Evolutionary conservation across 2,113 vertebrate genomes (phyloP), one percentile per base, ranked within the genome.

Genomic region (Sceloporus tristichus): DNA sequence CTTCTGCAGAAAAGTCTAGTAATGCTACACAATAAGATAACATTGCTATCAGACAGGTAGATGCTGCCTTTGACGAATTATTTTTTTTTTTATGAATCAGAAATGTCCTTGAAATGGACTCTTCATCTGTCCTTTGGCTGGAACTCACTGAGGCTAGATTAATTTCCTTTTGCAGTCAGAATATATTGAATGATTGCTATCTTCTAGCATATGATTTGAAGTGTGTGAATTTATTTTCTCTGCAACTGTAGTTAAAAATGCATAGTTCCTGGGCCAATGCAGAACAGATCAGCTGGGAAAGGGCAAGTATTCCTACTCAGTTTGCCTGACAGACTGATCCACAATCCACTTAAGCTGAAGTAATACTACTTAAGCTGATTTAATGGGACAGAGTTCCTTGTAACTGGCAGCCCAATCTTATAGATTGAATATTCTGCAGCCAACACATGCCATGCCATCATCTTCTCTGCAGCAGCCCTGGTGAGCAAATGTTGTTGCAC

Each of bases 231-330:
- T 54, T 81, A 68, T 88, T 85, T 88, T 85, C 0, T 27, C 25
- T 3, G 82, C 2, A 16, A 2, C 0, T 0, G 0, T 38, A 59
- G 2, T 87, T 1, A 0, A 79, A 38, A 79, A 42, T n/a, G 9
- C n/a, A 78, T 0, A 14, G 84, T 4, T 21, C 16, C 9, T 0
- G 25, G 59, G 0, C 21, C 10, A 21, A 25, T 13, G n/a, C 34
- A 71, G 65, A 34, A 8, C 0, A 0, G 40, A 16, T 34, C 65
- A 0, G 0, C 7, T 19, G 29, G 10, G 84, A 0, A 16, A 0
- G 21, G 40, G 0, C 34, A 2, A 62, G 83, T 1, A 19, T 85
- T 84, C 21, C 71, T 83, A 79, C 38, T 16, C 71, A 8, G 13
- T 0, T 74, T 71, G 76, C 0, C 0, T 79, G 13, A 1, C 19